Base-by-base conservation (phyloP, 2,888 invertebrate species). In the Orthonychiurus folsomi region DNA sequence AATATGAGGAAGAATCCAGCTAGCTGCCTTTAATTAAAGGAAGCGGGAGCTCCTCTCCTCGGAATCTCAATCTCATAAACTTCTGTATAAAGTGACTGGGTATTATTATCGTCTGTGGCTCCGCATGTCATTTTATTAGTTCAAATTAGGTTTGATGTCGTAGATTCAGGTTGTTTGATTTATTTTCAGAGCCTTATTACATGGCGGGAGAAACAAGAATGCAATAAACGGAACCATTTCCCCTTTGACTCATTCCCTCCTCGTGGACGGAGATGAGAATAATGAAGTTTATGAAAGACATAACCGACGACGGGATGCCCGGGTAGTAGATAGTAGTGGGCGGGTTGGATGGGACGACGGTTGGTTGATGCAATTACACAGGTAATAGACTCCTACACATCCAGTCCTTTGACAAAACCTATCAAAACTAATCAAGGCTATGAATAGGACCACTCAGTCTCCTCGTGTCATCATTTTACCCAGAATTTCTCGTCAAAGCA, bases 201-300 rank as follows among this genome's bases (percentile, higher is more conserved):
- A n/a, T n/a, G n/a, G n/a, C 5, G 37, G 37, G 37, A 37, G 37
- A 37, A 9, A 37, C 9, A 37, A 37, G 37, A 37, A 37, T 37
- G 37, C 37, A 37, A 37, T 37, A 37, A 37, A 37, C 15, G 37
- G 37, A 15, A 37, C 37, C 9, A 37, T 37, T 37, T 15, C 37
- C 37, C 37, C 15, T 37, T 37, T n/a, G n/a, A n/a, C n/a, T n/a
- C n/a, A n/a, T n/a, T n/a, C n/a, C n/a, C n/a, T n/a, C n/a, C n/a
- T n/a, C n/a, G n/a, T n/a, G n/a, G n/a, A n/a, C 28, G 12, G 25
- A 50, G 12, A 48, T 3, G 59, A 59, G 21, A 59, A 48, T 59
- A 50, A 59, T 59, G 24, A 59, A 59, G 23, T 59, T 59, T 59
- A 48, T 50, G 50, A 59, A 59, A 59, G 48, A 59, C 50, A 50